Evolutionary conservation across 2,888 invertebrate species (phyloP), one percentile per base, ranked within the genome.

Genomic region (Conops quadrifasciatus): DNA sequence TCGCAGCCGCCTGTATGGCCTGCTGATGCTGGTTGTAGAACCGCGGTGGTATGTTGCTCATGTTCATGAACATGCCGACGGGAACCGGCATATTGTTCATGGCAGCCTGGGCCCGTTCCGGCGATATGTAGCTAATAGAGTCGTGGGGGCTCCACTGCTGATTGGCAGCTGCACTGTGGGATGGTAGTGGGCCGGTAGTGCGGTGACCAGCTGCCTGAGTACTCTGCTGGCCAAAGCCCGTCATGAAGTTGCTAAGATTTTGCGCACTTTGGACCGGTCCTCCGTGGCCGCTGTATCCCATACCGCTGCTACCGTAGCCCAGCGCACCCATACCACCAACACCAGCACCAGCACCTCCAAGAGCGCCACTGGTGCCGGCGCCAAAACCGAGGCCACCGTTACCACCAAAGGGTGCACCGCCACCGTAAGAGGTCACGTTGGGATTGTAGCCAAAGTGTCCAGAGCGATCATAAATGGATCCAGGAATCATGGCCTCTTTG

Each of bases 61-160:
- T 95, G 85, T 94, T 95, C 91, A 96, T 93, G 78, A 95, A 93
- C 94, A 97, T 96, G 56, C 96, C 96, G 62, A 96, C 93, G 0
- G 97, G 94, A 3, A 98, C 96, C 0, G 97, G 96, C 76, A 97
- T 89, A 78, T 93, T 93, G 78, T 93, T 92, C 83, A 92, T 88
- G 47, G 91, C 88, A 0, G 91, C 90, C 72, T 92, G 92, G 0
- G 91, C 91, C 26, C 93, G 89, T 81, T 95, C 95, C 0, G 94
- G 93, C 9, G 95, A 94, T 76, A 97, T 97, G 87, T 94, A 97
- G 67, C 95, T 94, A 75, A 97, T 92, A 30, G 96, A 95, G 85
- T 98, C 97, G 76, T 94, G 91, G 59, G 92, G 94, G 53, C 71
- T 74, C 77, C 77, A 78, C 65, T 73, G 75, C 36, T 72, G 72